A percentile compares a stretch with the other conserved stretches of the same genome.
Conservation (phyloP, 1,140 invertebrate species). For the Anastrepha ludens region DNA sequence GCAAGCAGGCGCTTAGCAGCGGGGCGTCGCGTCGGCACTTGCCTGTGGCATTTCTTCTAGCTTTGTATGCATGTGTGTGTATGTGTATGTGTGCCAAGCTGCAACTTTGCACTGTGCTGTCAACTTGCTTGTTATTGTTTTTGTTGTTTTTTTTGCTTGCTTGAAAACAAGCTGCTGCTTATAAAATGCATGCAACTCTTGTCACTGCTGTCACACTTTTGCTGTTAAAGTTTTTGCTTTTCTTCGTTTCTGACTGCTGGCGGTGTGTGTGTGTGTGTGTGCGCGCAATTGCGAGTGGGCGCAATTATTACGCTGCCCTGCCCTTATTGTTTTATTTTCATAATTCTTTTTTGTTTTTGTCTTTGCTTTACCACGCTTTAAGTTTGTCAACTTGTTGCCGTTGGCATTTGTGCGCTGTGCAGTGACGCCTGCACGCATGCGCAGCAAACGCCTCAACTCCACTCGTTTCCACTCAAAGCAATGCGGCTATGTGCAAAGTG, state of each 20-base stretch:
- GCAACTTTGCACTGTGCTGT: too few relatives aligned
- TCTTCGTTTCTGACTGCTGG: neutral
- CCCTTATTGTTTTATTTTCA: slow-evolving; percentile 37
- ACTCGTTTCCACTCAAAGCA: neutral
- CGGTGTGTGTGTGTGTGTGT: neutral
- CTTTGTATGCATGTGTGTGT: too few relatives aligned
- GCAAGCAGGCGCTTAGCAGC: neutral
- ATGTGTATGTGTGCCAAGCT: too few relatives aligned
- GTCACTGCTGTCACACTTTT: slow-evolving; percentile 31
- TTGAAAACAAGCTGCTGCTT: neutral
- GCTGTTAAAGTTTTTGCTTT: neutral
- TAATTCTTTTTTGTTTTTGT: neutral
- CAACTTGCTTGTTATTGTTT: neutral
- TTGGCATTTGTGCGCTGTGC: neutral
- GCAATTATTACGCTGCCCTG: slow-evolving; percentile 45
- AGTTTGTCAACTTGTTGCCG: slow-evolving; percentile 4
- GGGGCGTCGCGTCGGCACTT: neutral
- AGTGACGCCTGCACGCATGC: slow-evolving; percentile 37
- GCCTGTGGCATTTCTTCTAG: neutral
- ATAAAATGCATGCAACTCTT: slow-evolving; percentile 11
- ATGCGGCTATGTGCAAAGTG: neutral
- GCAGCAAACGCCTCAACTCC: slow-evolving; percentile 42
- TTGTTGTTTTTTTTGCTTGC: neutral
- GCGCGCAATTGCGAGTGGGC: neutral
- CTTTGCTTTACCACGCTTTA: neutral